Base-by-base conservation (phyloP, 2,797 vertebrate species). In the Tympanoctomys barrerae region DNA sequence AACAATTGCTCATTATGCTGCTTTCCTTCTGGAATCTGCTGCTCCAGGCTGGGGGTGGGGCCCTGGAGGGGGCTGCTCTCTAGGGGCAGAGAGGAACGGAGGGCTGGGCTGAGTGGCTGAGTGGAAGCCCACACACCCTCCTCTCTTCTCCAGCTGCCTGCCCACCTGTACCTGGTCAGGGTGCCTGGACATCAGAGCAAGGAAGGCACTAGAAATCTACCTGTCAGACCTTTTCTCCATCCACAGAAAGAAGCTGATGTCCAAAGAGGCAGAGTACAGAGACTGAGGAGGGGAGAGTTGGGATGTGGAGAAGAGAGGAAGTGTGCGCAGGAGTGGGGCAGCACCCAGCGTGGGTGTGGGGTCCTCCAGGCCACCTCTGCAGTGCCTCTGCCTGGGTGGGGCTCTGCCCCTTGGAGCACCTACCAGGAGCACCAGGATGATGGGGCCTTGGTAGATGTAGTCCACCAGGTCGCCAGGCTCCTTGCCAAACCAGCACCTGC, bases 401-500 rank as follows among this genome's bases (percentile, higher is more conserved):
- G 52, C 52, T 54, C 52, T 54, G 54, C 54, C 54, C 83, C 92
- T 91, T 42, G 0, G 52, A 22, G 42, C 42, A 95, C 99, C 98
- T 98, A 99, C 99, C 99, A 99, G 97, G 80, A 99, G 99, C 93
- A 99, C 99, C 13, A 99, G 99, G 97, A 99, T 99, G 93, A 99
- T 99, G 42, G 99, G 99, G 57, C 99, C 99, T 98, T 99, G 99
- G 96, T 99, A 99, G 97, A 99, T 99, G 97, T 99, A 99, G 98
- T 99, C 99, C 39, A 99, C 99, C 0, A 99, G 99, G 97, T 99
- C 99, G 0, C 99, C 99, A 0, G 99, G 99, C 87, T 99, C 99
- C 98, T 99, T 99, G 95, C 99, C 99, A 98, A 99, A 99, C 99
- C 99, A 99, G 98, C 99, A 99, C 97, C 99, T 99, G 98, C 79